phyloP scores from a whole-genome alignment of 2,797 vertebrate genomes.

The Sebastes nivosus region DNA sequence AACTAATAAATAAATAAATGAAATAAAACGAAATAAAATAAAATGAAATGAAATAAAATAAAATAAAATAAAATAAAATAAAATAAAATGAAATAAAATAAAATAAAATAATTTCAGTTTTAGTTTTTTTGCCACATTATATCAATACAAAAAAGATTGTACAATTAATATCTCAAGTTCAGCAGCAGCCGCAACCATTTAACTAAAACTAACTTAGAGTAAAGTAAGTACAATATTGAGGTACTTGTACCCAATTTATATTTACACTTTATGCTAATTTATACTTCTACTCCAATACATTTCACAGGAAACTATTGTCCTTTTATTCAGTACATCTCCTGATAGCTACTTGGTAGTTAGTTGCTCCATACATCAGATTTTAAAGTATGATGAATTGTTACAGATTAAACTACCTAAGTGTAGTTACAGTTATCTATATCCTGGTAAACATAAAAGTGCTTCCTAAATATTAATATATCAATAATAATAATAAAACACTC shows the following conservation, averaged over 20 bases:
- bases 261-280: no score
- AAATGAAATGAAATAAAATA: no score
- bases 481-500: not conserved
- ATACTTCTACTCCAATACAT: no score
- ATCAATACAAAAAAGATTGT: not conserved
- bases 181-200: not conserved
- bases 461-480: not conserved
- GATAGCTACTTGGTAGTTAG: not conserved
- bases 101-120: no score
- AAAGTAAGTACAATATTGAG: no score
- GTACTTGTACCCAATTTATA: no score
- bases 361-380: not conserved
- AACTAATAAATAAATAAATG: no score
- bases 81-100: no score
- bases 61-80: no score
- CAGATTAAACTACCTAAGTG: not conserved
- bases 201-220: not conserved
- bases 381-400: not conserved
- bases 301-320: not conserved
- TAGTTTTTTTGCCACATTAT: no score
- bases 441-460: not conserved
- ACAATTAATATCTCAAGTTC: not conserved
- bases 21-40: rapidly evolving
- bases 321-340: not conserved
- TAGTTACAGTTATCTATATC: not conserved